phyloP scores from a whole-genome alignment of 2,797 vertebrate genomes.

The Catostomus latipinnis region DNA sequence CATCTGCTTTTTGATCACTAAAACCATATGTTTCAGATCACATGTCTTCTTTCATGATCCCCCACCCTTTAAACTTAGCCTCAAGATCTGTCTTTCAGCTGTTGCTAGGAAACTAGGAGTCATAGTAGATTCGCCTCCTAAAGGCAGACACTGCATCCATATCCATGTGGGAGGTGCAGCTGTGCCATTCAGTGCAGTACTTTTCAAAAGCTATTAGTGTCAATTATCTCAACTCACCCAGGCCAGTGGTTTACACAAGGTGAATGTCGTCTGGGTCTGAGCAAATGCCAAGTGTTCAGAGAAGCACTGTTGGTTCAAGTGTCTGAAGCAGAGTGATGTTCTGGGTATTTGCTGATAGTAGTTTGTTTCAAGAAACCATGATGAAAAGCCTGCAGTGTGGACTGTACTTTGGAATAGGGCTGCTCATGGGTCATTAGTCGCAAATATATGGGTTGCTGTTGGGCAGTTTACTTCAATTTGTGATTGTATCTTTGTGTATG shows the following conservation, averaged over 20 bases:
- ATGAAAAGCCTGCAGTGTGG: not conserved
- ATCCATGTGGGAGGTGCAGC: conserved; percentile 18
- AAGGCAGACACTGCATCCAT: conserved; percentile 31
- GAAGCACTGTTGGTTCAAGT: not conserved
- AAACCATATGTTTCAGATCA: conserved; percentile 57
- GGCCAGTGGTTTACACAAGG: conserved; percentile 8
- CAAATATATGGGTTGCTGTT: not conserved
- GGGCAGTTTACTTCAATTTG: conserved; percentile 1
- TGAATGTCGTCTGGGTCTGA: not conserved
- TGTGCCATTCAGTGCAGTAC: conserved; percentile 21
- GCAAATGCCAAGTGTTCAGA: not conserved
- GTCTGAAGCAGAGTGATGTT: not conserved
- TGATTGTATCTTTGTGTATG: conserved; percentile 18
- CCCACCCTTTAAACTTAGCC: conserved; percentile 32
- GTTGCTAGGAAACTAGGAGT: conserved; percentile 64
- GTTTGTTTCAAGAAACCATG: not conserved
- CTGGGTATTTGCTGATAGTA: not conserved
- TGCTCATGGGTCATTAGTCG: conserved; percentile 21
- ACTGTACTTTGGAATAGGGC: conserved; percentile 14
- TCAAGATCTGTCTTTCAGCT: conserved; percentile 36
- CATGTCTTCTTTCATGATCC: conserved; percentile 55
- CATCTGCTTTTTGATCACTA: not conserved
- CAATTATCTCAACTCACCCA: conserved; percentile 4
- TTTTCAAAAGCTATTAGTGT: conserved; percentile 25
- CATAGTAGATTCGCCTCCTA: conserved; percentile 14